Evolutionary conservation across 2,113 vertebrate genomes (phyloP), one percentile per base, ranked within the genome.

Genomic region (Oenanthe oenanthe): DNA sequence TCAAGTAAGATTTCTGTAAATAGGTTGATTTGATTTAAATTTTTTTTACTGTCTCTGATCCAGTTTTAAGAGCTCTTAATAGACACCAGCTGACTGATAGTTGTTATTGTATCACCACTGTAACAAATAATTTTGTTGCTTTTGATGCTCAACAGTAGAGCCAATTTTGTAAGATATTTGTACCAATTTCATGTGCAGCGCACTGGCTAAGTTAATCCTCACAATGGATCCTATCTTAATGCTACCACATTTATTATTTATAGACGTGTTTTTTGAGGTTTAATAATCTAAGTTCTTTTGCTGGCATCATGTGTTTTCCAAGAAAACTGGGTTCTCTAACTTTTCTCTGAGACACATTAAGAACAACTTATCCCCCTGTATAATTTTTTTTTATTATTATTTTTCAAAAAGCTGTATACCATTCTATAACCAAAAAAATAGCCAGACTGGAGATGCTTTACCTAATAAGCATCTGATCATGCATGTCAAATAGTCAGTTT

Each of bases 211-310:
- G 6, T 75, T 81, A 67, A 84, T 61, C 15, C 10, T 67, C 75
- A 57, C 14, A 83, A 32, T 57, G 36, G 28, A 47, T 62, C 17
- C 22, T 48, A 67, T 34, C 20, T 2, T 51, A 84, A 72, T 53
- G 7, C n/a, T 85, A 53, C 2, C 29, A 63, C 42, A 57, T 80
- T 26, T 66, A 65, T 60, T 74, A 62, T 60, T 84, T 78, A 54
- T 53, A 42, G 4, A 53, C 1, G 6, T 14, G 1, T 0, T n/a
- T 67, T 67, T 77, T 36, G 42, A 50, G 17, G n/a, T 60, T 63
- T 72, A 75, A 43, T 77, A 60, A 34, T 83, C 31, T 24, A 18
- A 60, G 2, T 40, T 28, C 45, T 74, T 87, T 86, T 63, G 12
- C 10, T 78, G 36, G 10, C 22, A 54, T 85, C 16, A 53, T 68